Base-by-base conservation (phyloP, 1,140 invertebrate species). In the Drosophila persimilis region DNA sequence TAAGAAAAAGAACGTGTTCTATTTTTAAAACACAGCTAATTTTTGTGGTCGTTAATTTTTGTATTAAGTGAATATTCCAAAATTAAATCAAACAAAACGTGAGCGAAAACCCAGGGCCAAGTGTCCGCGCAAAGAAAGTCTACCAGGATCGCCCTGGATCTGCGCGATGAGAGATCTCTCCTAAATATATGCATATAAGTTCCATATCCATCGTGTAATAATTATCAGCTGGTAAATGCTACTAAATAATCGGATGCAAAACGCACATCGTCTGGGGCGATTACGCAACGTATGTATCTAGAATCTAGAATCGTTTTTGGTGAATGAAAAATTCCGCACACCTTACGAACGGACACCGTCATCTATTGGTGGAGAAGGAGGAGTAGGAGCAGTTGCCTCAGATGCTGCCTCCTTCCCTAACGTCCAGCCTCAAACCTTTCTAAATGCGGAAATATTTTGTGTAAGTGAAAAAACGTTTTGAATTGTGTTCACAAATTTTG, bases 11-110 rank as follows among this genome's bases (percentile, higher is more conserved):
- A 72, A 63, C 73, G 59, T 76, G 83, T 86, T 81, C 89, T 90
- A 90, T 90, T 90, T 90, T 71, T 90, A 90, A 81, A 90, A 86
- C 85, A 90, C 55, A 90, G 89, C 89, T 79, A 90, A 90, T 75
- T 81, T 80, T 75, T 90, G 44, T 73, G 52, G 63, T 52, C 81
- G 62, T 74, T 75, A 88, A 83, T 75, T 62, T 64, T 71, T 66
- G 47, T 58, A 53, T 66, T 44, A 66, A 74, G 60, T 83, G 75
- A 83, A 75, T 75, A 58, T 77, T 81, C 55, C 71, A 66, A 81
- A 83, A 66, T 58, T 26, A 47, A 54, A 63, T 45, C 26, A 22
- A 69, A 44, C 24, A 57, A 46, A 61, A 58, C 20, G 66, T 58
- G 26, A 74, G 11, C 50, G 17, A 6, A 53, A 39, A 50, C n/a